Conservation (phyloP, 2,888 invertebrate species). For the Heteromurus nitidus region DNA sequence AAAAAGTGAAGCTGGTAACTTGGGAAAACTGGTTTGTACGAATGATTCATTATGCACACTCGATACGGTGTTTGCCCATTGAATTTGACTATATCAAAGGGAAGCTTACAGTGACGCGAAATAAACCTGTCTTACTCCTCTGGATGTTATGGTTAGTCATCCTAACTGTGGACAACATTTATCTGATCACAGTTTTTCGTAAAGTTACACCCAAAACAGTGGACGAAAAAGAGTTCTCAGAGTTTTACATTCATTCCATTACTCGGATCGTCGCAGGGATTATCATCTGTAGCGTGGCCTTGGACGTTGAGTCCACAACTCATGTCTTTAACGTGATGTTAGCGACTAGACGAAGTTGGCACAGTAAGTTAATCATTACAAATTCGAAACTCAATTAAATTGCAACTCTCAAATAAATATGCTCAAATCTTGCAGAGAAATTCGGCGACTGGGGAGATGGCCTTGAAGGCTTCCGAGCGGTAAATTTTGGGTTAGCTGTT, state of each 20-base stretch:
- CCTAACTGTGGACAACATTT: background rate
- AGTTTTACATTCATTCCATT: slow-evolving; percentile 15
- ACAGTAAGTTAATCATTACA: too few relatives aligned
- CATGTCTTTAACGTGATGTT: too few relatives aligned
- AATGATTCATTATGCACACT: background rate
- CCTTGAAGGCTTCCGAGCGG: background rate
- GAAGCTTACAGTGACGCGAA: background rate
- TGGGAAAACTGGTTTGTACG: slow-evolving; percentile 7
- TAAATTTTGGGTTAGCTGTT: background rate
- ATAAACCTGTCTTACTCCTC: too few relatives aligned
- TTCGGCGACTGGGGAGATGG: slow-evolving; percentile 7
- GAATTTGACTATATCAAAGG: background rate
- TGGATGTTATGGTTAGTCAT: background rate
- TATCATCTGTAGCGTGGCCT: background rate
- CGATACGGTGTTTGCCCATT: background rate
- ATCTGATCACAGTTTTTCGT: background rate
- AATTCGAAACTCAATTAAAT: too few relatives aligned
- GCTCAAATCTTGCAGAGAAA: background rate
- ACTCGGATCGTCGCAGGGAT: background rate
- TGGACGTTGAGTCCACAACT: too few relatives aligned
- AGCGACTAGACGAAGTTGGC: too few relatives aligned
- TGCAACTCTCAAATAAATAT: too few relatives aligned
- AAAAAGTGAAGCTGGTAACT: background rate
- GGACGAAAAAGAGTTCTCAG: slow-evolving; percentile 6
- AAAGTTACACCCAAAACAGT: background rate